phyloP scores from a whole-genome alignment of 1,140 invertebrate genomes.

The Lasioglossum baleicum region DNA sequence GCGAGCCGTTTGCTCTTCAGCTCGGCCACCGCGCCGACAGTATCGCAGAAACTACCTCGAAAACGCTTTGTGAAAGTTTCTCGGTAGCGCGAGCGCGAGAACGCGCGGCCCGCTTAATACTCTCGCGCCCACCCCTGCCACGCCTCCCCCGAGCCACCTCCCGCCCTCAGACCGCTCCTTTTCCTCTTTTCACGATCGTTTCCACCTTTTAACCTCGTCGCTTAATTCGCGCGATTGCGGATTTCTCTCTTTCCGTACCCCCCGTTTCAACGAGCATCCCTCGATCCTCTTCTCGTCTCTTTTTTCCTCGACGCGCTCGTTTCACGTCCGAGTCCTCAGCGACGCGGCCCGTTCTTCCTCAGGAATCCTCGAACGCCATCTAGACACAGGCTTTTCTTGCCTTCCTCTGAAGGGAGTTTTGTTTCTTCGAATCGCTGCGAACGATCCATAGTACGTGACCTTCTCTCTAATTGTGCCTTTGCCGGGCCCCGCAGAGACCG shows the following conservation, averaged over 20 bases:
- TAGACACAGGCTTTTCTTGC: too few species aligned
- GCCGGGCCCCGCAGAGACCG: too few species aligned
- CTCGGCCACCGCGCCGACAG: conserved; percentile 6
- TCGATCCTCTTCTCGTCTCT: neutral
- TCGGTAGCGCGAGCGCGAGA: neutral
- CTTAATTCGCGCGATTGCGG: conserved; percentile 33
- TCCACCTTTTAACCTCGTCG: conserved; percentile 44
- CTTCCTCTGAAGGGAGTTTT: too few species aligned
- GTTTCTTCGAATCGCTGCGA: too few species aligned
- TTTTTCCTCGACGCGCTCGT: neutral
- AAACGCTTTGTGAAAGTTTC: conserved; percentile 44
- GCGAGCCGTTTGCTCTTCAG: neutral
- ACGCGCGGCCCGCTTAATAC: conserved; percentile 20
- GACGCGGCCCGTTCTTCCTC: too few species aligned
- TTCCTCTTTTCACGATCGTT: conserved; percentile 33
- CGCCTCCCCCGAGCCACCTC: too few species aligned
- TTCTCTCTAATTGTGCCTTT: too few species aligned
- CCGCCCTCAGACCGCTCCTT: neutral
- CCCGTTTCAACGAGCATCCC: neutral
- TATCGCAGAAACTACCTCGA: conserved; percentile 39
- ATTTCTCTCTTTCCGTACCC: neutral
- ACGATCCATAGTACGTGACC: too few species aligned
- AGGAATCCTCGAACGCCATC: too few species aligned
- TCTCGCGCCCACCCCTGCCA: neutral
- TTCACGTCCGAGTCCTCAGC: neutral